Conservation (phyloP, 30 jellyfish, hydroid and myxozoan genomes). For the Hydractinia echinata region DNA sequence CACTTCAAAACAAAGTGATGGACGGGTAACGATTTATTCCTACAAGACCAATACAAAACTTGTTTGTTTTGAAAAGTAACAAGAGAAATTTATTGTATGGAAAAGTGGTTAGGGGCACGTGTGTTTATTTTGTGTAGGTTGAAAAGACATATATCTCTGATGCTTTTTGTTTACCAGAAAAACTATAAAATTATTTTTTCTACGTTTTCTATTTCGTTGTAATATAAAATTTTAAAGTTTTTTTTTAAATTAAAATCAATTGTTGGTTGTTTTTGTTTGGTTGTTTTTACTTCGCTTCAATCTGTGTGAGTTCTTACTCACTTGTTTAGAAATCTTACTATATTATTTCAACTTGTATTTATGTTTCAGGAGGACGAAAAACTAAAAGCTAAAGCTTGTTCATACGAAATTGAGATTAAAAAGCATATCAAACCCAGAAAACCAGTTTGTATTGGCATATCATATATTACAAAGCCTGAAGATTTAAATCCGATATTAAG, state of each 20-base stretch:
- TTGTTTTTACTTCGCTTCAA: too few relatives aligned
- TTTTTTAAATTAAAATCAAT: too few relatives aligned
- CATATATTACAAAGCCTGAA: background rate
- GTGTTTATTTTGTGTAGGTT: background rate
- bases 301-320: too few relatives aligned
- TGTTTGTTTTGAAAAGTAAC: background rate
- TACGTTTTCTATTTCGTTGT: too few relatives aligned
- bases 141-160: background rate
- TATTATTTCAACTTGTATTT: background rate
- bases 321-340: background rate
- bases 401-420: slow-evolving; percentile 29
- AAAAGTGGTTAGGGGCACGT: background rate
- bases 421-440: slow-evolving; percentile 28
- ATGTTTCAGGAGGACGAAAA: slow-evolving; percentile 9
- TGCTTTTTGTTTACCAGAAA: background rate
- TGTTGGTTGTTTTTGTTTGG: too few relatives aligned
- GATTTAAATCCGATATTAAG: slow-evolving; percentile 1
- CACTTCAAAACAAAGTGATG: slow-evolving; percentile 30
- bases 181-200: too few relatives aligned
- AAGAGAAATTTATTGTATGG: background rate
- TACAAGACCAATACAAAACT: background rate
- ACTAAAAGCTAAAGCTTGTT: slow-evolving; percentile 18
- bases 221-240: too few relatives aligned
- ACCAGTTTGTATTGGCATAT: slow-evolving; percentile 39
- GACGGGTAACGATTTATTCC: background rate